These are phyloP conservation scores for Nipponacmea schrenckii DNA, from an alignment of 2,888 invertebrate genomes.

Conservation along the genomic window DNA sequence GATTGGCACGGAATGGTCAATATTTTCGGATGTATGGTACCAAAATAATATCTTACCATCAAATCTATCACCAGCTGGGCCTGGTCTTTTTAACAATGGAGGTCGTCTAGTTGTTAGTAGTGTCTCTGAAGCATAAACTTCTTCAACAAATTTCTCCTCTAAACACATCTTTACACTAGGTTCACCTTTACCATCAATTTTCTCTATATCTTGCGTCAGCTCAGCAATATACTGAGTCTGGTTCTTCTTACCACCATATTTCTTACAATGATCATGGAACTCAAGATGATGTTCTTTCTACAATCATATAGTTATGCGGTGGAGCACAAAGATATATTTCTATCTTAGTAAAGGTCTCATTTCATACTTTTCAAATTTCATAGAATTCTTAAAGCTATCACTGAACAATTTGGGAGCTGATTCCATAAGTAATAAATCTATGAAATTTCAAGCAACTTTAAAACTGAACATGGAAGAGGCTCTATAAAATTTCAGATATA, in stretches of 20 bases:
- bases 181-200: constrained; percentile 35
- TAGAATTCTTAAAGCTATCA: too few species aligned
- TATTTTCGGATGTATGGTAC: too few species aligned
- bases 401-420: too few species aligned
- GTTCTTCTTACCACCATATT: constrained; percentile 45
- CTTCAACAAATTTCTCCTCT: constrained; percentile 21
- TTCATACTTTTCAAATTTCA: not conserved
- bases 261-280: constrained; percentile 37
- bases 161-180: constrained; percentile 40
- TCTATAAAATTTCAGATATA: too few species aligned
- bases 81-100: too few species aligned
- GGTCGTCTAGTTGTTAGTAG: too few species aligned
- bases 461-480: too few species aligned
- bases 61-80: too few species aligned
- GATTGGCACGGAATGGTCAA: too few species aligned
- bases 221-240: constrained; percentile 39
- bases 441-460: too few species aligned
- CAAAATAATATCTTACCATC: too few species aligned
- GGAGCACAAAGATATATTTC: not conserved
- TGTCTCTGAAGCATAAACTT: constrained; percentile 1
- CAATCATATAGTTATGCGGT: not conserved
- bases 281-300: constrained; percentile 40
- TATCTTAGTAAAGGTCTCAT: not conserved
- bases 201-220: constrained; percentile 37
- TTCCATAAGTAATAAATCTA: too few species aligned